Evolutionary conservation across 2,797 vertebrate species (phyloP).

Genomic region (Sciurus carolinensis): DNA sequence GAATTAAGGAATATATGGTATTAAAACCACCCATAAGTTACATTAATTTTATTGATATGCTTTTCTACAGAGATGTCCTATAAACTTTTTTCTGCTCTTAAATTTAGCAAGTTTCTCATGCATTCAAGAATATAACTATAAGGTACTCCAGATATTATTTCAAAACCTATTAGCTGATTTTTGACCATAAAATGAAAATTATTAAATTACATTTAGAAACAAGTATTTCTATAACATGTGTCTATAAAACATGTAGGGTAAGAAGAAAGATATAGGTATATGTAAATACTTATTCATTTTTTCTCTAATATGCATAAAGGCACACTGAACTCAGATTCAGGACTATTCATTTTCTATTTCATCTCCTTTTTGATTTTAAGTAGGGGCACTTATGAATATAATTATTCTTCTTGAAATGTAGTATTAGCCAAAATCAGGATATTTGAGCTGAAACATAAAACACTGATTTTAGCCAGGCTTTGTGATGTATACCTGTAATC

Average conservation of each 20-base stretch:
- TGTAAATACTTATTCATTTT: not conserved
- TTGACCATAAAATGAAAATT: slow-evolving; percentile 2
- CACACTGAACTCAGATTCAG: not conserved
- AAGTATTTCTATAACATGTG: slow-evolving; percentile 21
- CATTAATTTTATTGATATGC: slow-evolving; percentile 5
- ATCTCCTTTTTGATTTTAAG: not conserved
- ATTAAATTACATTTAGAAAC: slow-evolving; percentile 56
- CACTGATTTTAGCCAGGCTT: too few relatives aligned
- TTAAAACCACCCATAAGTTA: slow-evolving; percentile 1
- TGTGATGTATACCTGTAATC: too few relatives aligned
- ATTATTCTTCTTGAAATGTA: slow-evolving; percentile 51
- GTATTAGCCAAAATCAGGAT: slow-evolving; percentile 10
- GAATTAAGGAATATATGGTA: not conserved
- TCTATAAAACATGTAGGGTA: not conserved
- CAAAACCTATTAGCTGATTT: slow-evolving; percentile 39
- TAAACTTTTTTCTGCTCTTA: slow-evolving; percentile 63
- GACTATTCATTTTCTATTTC: not conserved
- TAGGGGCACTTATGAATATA: not conserved
- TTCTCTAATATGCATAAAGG: not conserved
- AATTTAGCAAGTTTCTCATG: slow-evolving; percentile 14
- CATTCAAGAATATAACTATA: slow-evolving; percentile 41
- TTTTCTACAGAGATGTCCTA: not conserved
- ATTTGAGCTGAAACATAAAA: slow-evolving; percentile 41
- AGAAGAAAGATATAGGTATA: not conserved
- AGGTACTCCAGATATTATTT: slow-evolving; percentile 32